These are phyloP conservation scores for Xerus rutilus DNA, from an alignment of 2,797 vertebrate species.

Conservation along the genomic window DNA sequence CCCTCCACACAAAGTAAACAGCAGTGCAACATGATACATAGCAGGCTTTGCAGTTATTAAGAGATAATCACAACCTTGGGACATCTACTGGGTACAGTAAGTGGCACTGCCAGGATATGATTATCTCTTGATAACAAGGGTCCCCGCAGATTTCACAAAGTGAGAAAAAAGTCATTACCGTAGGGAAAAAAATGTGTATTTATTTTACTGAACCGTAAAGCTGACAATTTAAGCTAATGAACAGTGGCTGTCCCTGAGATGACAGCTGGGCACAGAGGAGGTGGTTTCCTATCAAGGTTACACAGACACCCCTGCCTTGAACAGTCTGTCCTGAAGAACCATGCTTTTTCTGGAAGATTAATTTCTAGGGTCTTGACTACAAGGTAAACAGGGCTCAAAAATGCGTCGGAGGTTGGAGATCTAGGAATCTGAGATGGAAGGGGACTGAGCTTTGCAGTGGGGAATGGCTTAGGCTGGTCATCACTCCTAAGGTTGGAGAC, in stretches of 20 bases:
- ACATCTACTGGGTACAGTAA: slow-evolving; percentile 68
- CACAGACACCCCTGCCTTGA: background rate
- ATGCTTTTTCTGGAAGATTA: background rate
- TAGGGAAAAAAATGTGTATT: slow-evolving; percentile 74
- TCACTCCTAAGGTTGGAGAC: background rate
- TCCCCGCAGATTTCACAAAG: slow-evolving; percentile 69
- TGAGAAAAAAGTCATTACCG: slow-evolving; percentile 72
- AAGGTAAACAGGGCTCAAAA: background rate
- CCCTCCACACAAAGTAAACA: slow-evolving; percentile 62
- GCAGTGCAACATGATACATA: slow-evolving; percentile 68
- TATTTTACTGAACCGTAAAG: slow-evolving; percentile 29
- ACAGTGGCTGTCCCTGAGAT: background rate
- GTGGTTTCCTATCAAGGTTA: background rate
- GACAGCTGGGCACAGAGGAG: rapidly evolving
- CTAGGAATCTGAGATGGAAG: background rate
- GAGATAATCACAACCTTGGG: slow-evolving; percentile 83
- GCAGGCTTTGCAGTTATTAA: slow-evolving; percentile 74
- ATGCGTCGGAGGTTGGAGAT: background rate
- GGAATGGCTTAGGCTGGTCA: background rate
- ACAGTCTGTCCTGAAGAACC: background rate
- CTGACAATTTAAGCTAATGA: background rate
- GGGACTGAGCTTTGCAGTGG: background rate
- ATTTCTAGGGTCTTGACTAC: background rate
- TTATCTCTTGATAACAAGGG: slow-evolving; percentile 83
- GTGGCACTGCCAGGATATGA: slow-evolving; percentile 61